A percentile compares a stretch with the other conserved stretches of the same genome.
phyloP scores from a whole-genome alignment of 1,140 invertebrate genomes.

The Ceratosolen solmsi region DNA sequence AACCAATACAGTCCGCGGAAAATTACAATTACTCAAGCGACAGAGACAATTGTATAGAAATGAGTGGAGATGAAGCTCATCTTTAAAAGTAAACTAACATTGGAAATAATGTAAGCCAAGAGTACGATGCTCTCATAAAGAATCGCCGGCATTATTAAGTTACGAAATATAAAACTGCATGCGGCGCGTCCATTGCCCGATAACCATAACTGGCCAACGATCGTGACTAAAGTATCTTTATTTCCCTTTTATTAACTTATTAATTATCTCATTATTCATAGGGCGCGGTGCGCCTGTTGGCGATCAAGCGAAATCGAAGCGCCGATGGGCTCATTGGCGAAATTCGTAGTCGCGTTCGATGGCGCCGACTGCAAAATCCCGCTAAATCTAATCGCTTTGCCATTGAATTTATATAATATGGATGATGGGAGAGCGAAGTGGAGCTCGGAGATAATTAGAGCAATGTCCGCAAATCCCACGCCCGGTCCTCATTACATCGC shows the following conservation, averaged over 20 bases:
- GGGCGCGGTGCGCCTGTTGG: background rate
- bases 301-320: background rate
- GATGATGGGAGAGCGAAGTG: background rate
- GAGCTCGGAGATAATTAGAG: background rate
- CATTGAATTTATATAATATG: constrained; percentile 31
- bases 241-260: constrained; percentile 41
- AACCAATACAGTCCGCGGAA: background rate
- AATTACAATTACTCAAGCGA: background rate
- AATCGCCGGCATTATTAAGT: background rate
- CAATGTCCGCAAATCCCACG: background rate
- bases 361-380: background rate
- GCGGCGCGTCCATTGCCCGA: background rate
- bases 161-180: background rate
- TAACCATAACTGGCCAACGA: constrained; percentile 33
- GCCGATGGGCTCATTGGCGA: background rate
- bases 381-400: constrained; percentile 1
- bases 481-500: background rate
- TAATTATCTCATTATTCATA: constrained; percentile 27
- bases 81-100: constrained; percentile 14
- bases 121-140: background rate
- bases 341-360: background rate
- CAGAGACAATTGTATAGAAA: background rate
- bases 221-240: constrained; percentile 12
- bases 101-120: background rate
- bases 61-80: background rate